Evolutionary conservation across 1,140 invertebrate species (phyloP), one percentile per base, ranked within the genome.

Genomic region (Trachelipus rathkii): DNA sequence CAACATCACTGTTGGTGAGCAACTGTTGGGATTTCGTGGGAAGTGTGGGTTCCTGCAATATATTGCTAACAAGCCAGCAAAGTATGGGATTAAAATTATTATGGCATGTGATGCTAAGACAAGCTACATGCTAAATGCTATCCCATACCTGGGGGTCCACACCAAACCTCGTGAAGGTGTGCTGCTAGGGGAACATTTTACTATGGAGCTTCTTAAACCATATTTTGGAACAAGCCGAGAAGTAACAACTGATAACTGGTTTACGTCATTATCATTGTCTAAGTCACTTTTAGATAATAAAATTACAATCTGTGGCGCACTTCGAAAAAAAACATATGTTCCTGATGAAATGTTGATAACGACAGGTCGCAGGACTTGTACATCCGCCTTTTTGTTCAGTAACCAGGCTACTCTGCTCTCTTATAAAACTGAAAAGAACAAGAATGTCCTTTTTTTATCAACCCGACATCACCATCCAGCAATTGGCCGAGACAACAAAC

Each of bases 371-470:
- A 7, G 8, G 5, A 73, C 15, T 1, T 45, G 72, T 24, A 60
- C 74, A 21, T 77, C 74, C 74, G 69, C 75, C 75, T 77, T 77
- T n/a, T 44, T 21, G n/a, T 77, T 44, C 71, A 75, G 23, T 10
- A 76, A 77, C 0, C 66, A 72, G 15, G 68, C 53, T 44, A 77
- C 45, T 60, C 44, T 83, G 5, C 81, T 83, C n/a, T 83, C 78
- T 24, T 82, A 82, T 50, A 44, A 77, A 5, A 77, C 75, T 21
- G 60, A 60, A 44, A 66, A 76, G 13, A n/a, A n/a, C n/a, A 83
- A 81, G 72, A 66, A 50, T 50, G 79, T 82, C 44, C 24, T 79
- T 6, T 44, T 83, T 5, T 23, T 82, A 5, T 79, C 78, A 13
- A 75, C 79, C 7, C 46, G 77, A 76, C 82, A 83, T 71, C 44